phyloP scores from a whole-genome alignment of 2,888 invertebrate species.

The Serripes groenlandicus region DNA sequence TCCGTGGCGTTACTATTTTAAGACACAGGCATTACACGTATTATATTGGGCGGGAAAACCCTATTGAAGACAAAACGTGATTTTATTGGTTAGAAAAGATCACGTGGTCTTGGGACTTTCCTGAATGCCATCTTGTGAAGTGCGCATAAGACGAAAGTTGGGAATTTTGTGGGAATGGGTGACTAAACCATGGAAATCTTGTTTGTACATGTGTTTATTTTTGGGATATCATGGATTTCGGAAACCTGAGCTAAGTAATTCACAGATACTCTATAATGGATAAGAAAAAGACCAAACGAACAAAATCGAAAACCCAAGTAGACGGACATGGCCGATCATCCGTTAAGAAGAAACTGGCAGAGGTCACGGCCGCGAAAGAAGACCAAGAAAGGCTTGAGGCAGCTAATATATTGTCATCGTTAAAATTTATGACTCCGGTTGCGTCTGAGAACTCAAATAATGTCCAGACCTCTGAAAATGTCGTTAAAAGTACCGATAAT shows the following conservation, averaged over 20 bases:
- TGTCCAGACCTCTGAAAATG: neutral
- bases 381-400: slow-evolving; percentile 73
- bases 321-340: slow-evolving; percentile 36
- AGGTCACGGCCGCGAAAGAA: slow-evolving; percentile 69
- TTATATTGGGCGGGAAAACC: slow-evolving; percentile 24
- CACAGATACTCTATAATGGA: no score
- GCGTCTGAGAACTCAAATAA: neutral
- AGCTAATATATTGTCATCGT: slow-evolving; percentile 64
- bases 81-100: slow-evolving; percentile 66
- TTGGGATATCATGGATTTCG: slow-evolving; percentile 29
- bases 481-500: neutral
- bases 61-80: neutral
- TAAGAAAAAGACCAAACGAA: slow-evolving; percentile 48
- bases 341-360: slow-evolving; percentile 50
- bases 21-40: neutral
- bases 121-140: slow-evolving; percentile 74
- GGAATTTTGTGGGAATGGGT: slow-evolving; percentile 56
- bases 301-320: slow-evolving; percentile 30
- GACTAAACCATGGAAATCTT: slow-evolving; percentile 42
- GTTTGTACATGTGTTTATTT: slow-evolving; percentile 28
- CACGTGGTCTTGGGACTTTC: slow-evolving; percentile 77
- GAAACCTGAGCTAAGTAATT: neutral
- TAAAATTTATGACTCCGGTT: slow-evolving; percentile 54
- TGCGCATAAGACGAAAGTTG: slow-evolving; percentile 54
- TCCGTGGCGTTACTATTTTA: slow-evolving; percentile 4